Evolutionary conservation across 2,797 vertebrate genomes (phyloP).

Genomic region (Cephalopachus bancanus): DNA sequence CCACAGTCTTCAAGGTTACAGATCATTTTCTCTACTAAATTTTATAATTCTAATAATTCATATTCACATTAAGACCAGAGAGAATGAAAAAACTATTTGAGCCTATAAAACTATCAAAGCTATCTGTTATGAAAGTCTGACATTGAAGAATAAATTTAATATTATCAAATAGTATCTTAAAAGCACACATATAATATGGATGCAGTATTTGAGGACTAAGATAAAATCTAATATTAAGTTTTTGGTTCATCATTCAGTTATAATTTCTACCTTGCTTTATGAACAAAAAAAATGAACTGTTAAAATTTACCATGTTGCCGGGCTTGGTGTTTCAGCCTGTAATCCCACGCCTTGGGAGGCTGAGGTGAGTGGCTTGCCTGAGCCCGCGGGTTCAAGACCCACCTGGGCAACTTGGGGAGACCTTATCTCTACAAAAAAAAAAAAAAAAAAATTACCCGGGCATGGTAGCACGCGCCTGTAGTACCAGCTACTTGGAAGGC

Average conservation of each 20-base stretch:
- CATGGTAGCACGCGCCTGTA: too few relatives aligned
- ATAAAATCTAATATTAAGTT: slow-evolving; percentile 18
- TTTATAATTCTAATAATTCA: slow-evolving; percentile 49
- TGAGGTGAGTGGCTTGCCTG: too few relatives aligned
- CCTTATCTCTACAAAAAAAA: too few relatives aligned
- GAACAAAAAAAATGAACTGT: neutral
- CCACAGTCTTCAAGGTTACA: neutral
- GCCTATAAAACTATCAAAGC: neutral
- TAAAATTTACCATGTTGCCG: neutral
- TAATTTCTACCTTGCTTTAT: slow-evolving; percentile 15
- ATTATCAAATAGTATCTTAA: neutral
- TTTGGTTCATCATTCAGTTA: neutral
- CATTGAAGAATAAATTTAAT: slow-evolving; percentile 15
- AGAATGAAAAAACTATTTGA: neutral
- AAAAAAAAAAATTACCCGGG: too few relatives aligned
- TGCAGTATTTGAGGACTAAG: neutral
- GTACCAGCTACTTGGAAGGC: too few relatives aligned
- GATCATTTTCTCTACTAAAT: neutral
- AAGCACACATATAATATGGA: neutral
- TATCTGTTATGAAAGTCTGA: neutral
- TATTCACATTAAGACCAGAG: slow-evolving; percentile 1
- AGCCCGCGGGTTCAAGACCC: too few relatives aligned
- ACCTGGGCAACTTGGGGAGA: too few relatives aligned
- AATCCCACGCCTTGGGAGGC: too few relatives aligned
- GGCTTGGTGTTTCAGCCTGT: too few relatives aligned